Base-by-base conservation (phyloP, 2,797 vertebrate genomes). In the Pelochelys cantorii region DNA sequence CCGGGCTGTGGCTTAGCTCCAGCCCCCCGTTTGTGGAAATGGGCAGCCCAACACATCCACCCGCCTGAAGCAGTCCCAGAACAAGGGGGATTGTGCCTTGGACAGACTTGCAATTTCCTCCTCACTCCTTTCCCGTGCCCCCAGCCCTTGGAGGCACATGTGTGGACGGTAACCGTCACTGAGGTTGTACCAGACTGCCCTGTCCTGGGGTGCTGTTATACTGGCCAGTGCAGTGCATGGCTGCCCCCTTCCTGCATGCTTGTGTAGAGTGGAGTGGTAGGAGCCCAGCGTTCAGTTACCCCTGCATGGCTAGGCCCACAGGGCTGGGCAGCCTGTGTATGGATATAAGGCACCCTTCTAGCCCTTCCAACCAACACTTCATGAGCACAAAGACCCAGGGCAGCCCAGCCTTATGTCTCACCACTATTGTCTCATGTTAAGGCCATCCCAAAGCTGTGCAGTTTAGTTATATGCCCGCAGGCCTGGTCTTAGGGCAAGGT, bases 221-320 rank as follows among this genome's bases (percentile, higher is more conserved):
- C 18, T n/a, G 31, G n/a, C n/a, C 65, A 34, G n/a, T 2, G 2
- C n/a, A 9, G 17, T 22, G n/a, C n/a, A 2, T 37, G n/a, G 9
- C 65, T 34, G n/a, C n/a, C n/a, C n/a, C 65, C 17, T 34, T 71
- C 65, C 65, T 71, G n/a, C 27, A 5, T 60, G 59, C 59, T 60
- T 60, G 59, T 27, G 13, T 60, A 60, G 25, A 59, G 25, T 34
- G 31, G 14, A 34, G 62, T 68, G 18, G 31, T 15, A 68, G n/a
- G 65, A 71, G n/a, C 10, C 20, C n/a, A 37, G n/a, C 65, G 22
- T 4, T 34, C 18, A 71, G 10, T 37, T 18, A 34, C n/a, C 18
- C 17, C 17, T 22, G n/a, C n/a, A 71, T 5, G n/a, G 10, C 18
- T 34, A 34, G 17, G 4, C n/a, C 9, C 65, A 34, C 34, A n/a